Percentiles rank a stretch among this genome's conserved stretches.
Evolutionary conservation across 2,797 vertebrate genomes (phyloP).

Genomic region (Coendou prehensilis): DNA sequence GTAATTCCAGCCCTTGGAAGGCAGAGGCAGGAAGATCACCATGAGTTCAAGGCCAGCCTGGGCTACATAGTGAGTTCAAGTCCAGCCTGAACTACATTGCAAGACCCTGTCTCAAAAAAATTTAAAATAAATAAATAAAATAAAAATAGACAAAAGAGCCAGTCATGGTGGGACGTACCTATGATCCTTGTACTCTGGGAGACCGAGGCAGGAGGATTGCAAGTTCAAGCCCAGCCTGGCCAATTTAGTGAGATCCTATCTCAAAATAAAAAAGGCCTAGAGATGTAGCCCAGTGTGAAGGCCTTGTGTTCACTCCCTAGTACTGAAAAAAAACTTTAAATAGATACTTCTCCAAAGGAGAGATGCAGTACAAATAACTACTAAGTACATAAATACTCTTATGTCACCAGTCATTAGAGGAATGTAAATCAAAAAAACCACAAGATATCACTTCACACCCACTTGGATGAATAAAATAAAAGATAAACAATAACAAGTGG

Average conservation of each 20-base stretch:
- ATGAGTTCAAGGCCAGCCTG: background rate
- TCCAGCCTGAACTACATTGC: background rate
- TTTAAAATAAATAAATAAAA: background rate
- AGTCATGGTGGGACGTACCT: background rate
- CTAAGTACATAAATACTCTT: background rate
- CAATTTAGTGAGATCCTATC: background rate
- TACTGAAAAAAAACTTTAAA: background rate
- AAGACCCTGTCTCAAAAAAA: background rate
- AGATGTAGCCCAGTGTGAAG: background rate
- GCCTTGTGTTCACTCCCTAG: background rate
- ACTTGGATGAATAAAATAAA: background rate
- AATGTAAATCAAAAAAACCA: background rate
- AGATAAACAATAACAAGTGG: background rate
- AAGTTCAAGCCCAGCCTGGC: background rate
- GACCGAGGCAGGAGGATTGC: background rate
- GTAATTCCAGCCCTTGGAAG: background rate
- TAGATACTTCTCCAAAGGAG: background rate
- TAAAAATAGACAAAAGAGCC: background rate
- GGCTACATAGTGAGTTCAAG: background rate
- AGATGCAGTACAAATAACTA: background rate
- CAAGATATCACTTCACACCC: background rate
- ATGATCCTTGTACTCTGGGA: background rate
- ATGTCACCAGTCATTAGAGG: background rate
- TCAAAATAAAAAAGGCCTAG: background rate
- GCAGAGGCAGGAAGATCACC: background rate